These are phyloP conservation scores for Argyresthia goedartella DNA, from an alignment of 2,888 invertebrate species.

Conservation along the genomic window DNA sequence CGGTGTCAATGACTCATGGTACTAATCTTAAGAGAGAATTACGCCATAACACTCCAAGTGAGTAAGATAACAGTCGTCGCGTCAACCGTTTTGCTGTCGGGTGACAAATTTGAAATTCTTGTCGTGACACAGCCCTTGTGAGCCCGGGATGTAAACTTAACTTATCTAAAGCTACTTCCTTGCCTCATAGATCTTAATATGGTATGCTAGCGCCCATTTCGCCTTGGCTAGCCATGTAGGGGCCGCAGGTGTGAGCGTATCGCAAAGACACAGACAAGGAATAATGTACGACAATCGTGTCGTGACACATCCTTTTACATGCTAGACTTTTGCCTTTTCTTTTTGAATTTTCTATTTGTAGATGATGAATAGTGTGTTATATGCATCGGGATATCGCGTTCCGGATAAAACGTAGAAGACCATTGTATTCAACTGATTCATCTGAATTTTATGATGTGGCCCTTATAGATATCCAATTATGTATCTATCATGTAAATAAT, in stretches of 20 bases:
- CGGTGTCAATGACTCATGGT: not conserved
- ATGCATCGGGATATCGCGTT: not conserved
- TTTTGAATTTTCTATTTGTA: not conserved
- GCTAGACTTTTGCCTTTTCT: slow-evolving; percentile 1
- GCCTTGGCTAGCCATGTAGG: not conserved
- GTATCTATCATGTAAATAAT: not conserved
- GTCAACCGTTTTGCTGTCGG: slow-evolving; percentile 25
- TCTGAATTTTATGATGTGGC: not conserved
- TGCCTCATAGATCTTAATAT: not conserved
- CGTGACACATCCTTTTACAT: not conserved
- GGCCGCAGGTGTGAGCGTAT: slow-evolving; percentile 1
- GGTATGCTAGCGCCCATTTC: not conserved
- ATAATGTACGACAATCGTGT: slow-evolving; percentile 1
- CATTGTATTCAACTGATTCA: not conserved
- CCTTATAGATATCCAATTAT: not conserved
- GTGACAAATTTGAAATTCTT: slow-evolving; percentile 3
- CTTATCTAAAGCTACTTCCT: not conserved
- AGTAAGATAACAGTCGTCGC: slow-evolving; percentile 38
- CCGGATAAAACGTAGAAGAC: not conserved
- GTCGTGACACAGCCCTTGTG: not conserved
- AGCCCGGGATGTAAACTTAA: not conserved
- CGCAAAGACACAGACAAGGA: not conserved
- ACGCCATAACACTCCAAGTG: slow-evolving; percentile 7
- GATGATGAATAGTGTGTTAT: not conserved
- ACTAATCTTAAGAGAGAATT: not conserved